These are phyloP conservation scores for Sarcophaga subvicina DNA, from an alignment of 2,888 invertebrate genomes.

Conservation along the genomic window DNA sequence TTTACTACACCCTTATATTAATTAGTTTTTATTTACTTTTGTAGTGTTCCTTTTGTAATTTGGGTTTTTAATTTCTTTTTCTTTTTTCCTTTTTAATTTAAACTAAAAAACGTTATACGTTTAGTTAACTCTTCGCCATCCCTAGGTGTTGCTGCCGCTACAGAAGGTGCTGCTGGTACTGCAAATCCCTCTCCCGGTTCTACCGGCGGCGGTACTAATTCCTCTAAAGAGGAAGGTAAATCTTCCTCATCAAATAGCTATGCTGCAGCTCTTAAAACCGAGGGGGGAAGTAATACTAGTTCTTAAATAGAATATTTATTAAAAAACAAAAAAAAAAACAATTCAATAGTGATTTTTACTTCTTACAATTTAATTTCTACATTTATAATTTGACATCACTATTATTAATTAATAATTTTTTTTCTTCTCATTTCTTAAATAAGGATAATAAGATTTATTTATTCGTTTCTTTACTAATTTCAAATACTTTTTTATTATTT, in stretches of 20 bases:
- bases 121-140: slow-evolving; percentile 77
- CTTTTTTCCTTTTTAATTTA: neutral
- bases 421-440: neutral
- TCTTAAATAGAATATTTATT: slow-evolving; percentile 71
- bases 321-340: slow-evolving; percentile 16
- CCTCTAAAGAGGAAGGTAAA: slow-evolving; percentile 60
- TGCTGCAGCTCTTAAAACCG: slow-evolving; percentile 81
- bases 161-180: slow-evolving; percentile 63
- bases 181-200: slow-evolving; percentile 63
- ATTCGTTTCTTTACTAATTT: too few species aligned
- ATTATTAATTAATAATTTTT: slow-evolving; percentile 5
- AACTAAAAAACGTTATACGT: neutral
- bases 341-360: neutral
- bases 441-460: too few species aligned
- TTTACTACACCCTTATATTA: neutral
- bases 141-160: slow-evolving; percentile 71
- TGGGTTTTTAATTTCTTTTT: slow-evolving; percentile 18
- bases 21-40: neutral
- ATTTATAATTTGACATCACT: slow-evolving; percentile 25
- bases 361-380: slow-evolving; percentile 8
- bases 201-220: slow-evolving; percentile 55
- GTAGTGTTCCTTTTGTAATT: neutral
- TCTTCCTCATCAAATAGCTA: slow-evolving; percentile 78
- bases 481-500: too few species aligned
- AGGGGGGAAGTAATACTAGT: slow-evolving; percentile 74